Percentiles rank a stretch among this genome's conserved stretches.
These are phyloP conservation scores for Carabus problematicus DNA, from an alignment of 2,888 invertebrate genomes.

Conservation along the genomic window DNA sequence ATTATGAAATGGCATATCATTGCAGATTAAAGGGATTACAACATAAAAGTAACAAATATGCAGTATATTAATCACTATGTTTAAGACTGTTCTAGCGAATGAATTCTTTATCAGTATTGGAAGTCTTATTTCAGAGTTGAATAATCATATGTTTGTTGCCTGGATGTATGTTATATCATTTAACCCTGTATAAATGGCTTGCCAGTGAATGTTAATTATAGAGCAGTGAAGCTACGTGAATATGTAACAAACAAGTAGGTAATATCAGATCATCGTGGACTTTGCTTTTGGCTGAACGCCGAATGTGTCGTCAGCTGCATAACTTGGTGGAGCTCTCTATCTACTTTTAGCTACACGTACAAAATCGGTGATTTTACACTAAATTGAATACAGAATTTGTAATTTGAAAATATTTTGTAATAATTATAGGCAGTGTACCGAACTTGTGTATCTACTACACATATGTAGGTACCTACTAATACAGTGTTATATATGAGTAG, in stretches of 20 bases:
- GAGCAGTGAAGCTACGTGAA: slow-evolving; percentile 37
- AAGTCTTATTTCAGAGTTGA: slow-evolving; percentile 27
- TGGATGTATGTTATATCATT: slow-evolving; percentile 12
- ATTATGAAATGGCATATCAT: no score
- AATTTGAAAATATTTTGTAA: no score
- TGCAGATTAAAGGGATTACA: no score
- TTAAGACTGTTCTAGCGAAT: slow-evolving; percentile 38
- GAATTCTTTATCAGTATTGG: slow-evolving; percentile 36
- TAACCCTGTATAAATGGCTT: slow-evolving; percentile 26
- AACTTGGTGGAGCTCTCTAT: slow-evolving; percentile 46
- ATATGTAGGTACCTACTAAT: no score
- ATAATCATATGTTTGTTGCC: slow-evolving; percentile 5
- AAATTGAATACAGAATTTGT: no score
- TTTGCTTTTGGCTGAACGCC: slow-evolving; percentile 38
- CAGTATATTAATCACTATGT: background rate
- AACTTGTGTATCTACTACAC: no score
- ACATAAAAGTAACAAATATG: slow-evolving; percentile 1
- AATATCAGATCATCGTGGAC: slow-evolving; percentile 40
- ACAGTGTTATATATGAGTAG: no score
- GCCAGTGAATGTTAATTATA: slow-evolving; percentile 40
- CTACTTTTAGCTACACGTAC: slow-evolving; percentile 55
- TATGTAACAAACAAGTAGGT: slow-evolving; percentile 39
- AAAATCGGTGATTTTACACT: background rate
- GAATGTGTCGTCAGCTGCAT: slow-evolving; percentile 55
- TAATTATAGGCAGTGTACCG: no score